Evolutionary conservation across 2,113 vertebrate genomes (phyloP).

Genomic region (Cichladusa arquata): DNA sequence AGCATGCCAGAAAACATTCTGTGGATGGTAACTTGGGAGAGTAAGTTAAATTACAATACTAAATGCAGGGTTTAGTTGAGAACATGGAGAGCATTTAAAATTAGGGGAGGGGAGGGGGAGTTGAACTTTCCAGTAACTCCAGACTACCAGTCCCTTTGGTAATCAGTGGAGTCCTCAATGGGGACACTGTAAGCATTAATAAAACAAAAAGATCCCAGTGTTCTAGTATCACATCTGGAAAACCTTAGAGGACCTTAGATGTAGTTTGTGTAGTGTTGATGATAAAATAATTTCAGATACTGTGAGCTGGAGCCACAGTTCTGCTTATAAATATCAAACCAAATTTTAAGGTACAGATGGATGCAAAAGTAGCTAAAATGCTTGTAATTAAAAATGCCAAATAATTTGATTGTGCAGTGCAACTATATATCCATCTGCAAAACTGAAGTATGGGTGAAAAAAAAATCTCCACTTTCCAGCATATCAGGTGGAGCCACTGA

Average conservation of each 20-base stretch:
- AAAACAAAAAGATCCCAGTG: neutral
- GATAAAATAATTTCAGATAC: constrained; percentile 22
- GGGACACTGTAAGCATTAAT: constrained; percentile 33
- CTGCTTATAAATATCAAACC: neutral
- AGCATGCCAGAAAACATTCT: neutral
- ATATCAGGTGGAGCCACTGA: neutral
- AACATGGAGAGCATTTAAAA: constrained; percentile 22
- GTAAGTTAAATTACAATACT: constrained; percentile 32
- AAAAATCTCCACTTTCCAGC: neutral
- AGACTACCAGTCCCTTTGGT: constrained; percentile 21
- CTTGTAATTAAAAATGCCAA: neutral
- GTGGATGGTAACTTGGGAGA: neutral
- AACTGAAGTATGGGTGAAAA: neutral
- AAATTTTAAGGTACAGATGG: neutral
- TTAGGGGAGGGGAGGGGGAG: neutral
- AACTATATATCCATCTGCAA: neutral
- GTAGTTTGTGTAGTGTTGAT: neutral
- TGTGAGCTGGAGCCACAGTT: neutral
- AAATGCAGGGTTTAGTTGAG: constrained; percentile 41
- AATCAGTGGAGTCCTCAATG: constrained; percentile 1
- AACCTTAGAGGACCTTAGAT: neutral
- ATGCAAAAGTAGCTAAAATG: neutral
- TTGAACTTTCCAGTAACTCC: constrained; percentile 12
- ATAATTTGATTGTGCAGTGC: neutral
- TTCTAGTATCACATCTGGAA: neutral